Evolutionary conservation across 2,113 vertebrate genomes (phyloP).

Genomic region (Tragulus kanchil): DNA sequence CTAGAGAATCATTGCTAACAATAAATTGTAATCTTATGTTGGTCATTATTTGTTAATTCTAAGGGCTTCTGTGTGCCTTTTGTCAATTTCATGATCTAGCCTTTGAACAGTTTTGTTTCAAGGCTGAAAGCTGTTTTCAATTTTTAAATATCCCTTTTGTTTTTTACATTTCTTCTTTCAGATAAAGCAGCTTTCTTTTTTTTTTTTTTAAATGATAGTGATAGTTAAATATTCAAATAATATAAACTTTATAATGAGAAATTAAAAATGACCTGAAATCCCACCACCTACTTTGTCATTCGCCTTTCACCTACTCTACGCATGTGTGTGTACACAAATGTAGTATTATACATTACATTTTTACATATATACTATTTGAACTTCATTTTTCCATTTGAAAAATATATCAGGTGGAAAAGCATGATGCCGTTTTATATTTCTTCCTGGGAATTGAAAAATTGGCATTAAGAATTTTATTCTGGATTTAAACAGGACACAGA

Average conservation of each 20-base stretch:
- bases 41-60: slow-evolving; percentile 42
- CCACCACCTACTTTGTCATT: background rate
- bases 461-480: slow-evolving; percentile 82
- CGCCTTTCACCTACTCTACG: background rate
- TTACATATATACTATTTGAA: background rate
- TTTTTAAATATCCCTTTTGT: slow-evolving; percentile 35
- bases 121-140: slow-evolving; percentile 13
- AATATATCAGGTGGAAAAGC: slow-evolving; percentile 57
- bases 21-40: background rate
- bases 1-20: background rate
- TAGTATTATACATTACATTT: background rate
- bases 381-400: slow-evolving; percentile 39
- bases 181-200: slow-evolving; percentile 1
- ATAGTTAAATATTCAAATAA: background rate
- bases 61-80: background rate
- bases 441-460: slow-evolving; percentile 76
- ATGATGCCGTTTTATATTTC: slow-evolving; percentile 78
- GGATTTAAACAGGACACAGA: slow-evolving; percentile 84
- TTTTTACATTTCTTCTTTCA: slow-evolving; percentile 7
- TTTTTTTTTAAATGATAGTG: slow-evolving; percentile 34
- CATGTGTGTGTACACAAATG: background rate
- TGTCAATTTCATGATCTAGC: background rate
- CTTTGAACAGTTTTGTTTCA: background rate
- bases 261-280: background rate
- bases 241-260: background rate